phyloP scores from a whole-genome alignment of 2,888 invertebrate genomes.

The Pedicia rivosa region DNA sequence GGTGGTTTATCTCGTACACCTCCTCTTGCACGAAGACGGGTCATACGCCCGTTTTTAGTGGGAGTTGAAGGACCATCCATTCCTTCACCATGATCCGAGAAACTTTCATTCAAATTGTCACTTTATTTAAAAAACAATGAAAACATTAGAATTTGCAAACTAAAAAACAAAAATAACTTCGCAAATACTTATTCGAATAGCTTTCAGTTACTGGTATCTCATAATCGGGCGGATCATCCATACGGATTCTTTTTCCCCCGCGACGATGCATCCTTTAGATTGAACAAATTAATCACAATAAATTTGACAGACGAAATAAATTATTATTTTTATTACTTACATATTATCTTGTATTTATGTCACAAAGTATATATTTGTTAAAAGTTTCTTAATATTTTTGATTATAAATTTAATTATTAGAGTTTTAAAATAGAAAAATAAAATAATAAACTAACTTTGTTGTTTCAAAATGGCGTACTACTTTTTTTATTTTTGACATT shows the following conservation, averaged over 20 bases:
- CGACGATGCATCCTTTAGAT: conserved; percentile 52
- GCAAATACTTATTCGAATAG: conserved; percentile 1
- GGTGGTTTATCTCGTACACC: conserved; percentile 31
- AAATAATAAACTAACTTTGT: too few relatives aligned
- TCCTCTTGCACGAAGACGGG: conserved; percentile 42
- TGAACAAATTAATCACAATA: too few relatives aligned
- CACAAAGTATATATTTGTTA: too few relatives aligned
- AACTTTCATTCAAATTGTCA: conserved; percentile 26
- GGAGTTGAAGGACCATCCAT: conserved; percentile 36
- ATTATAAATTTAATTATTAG: too few relatives aligned
- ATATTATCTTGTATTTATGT: too few relatives aligned
- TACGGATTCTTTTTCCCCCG: conserved; percentile 79
- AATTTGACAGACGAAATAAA: too few relatives aligned
- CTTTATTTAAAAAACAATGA: conserved; percentile 12
- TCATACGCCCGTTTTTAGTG: conserved; percentile 34
- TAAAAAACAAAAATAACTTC: background rate
- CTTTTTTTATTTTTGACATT: too few relatives aligned
- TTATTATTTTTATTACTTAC: too few relatives aligned
- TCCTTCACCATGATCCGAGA: conserved; percentile 34
- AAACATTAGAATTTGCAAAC: background rate
- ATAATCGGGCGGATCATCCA: conserved; percentile 84
- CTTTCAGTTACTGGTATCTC: conserved; percentile 34
- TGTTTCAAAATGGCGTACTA: too few relatives aligned
- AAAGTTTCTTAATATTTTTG: too few relatives aligned
- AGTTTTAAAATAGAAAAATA: too few relatives aligned